Evolutionary conservation across 2,888 invertebrate species (phyloP), one percentile per base, ranked within the genome.

Genomic region (Odontothrips loti): DNA sequence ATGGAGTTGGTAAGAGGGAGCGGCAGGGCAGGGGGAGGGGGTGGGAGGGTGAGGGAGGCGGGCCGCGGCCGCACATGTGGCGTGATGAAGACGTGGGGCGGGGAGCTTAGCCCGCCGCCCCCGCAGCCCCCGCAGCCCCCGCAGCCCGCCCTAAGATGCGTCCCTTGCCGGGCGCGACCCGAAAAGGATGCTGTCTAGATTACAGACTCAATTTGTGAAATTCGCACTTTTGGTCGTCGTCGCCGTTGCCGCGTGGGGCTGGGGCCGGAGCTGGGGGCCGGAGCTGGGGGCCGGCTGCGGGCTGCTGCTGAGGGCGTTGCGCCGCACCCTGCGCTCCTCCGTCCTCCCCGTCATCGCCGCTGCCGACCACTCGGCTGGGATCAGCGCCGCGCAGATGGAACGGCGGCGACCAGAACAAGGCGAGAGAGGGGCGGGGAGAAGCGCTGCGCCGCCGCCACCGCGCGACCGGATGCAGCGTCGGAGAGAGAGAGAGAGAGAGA

Each of bases 181-280:
- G n/a, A 68, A 68, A 68, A 75, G 68, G 68, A 75, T 75, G 68
- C 68, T 27, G 68, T 75, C 68, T 75, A 75, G 68, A 75, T 75
- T 75, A 75, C 68, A 12, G 68, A 75, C 68, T 75, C 68, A 75
- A 75, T 75, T 75, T 75, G 68, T 75, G 68, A 75, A 75, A 75
- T 75, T 75, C 68, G 68, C 68, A 75, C 68, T 75, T 75, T 75
- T 75, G 68, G 23, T 75, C 68, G 68, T 75, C 68, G 27, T 12
- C 1, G 34, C 34, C 34, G 34, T 43, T 43, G 34, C 3, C 34
- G 34, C 34, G 34, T 43, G 34, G 2, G 6, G 34, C 34, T 6
- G n/a, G n/a, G n/a, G n/a, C n/a, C n/a, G n/a, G 51, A 6, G 51
- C 3, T 11, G 17, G 8, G 51, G 8, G 17, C 15, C 51, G 51